Percentiles rank a stretch among this genome's conserved stretches.
These are phyloP conservation scores for Apotomis turbidana DNA, from an alignment of 2,888 invertebrate species.

Conservation along the genomic window DNA sequence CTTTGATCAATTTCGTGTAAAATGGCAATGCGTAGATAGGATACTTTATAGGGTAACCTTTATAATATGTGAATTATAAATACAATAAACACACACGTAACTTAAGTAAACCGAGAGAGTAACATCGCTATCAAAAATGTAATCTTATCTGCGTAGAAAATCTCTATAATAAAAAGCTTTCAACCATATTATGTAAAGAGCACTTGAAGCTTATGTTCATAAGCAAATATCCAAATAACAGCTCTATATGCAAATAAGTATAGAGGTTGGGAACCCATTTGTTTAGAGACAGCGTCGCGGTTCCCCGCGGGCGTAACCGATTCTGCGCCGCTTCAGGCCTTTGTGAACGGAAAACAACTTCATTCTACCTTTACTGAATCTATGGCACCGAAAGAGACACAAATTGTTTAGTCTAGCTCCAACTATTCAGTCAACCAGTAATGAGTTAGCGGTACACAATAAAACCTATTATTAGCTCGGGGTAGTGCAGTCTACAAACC, in stretches of 20 bases:
- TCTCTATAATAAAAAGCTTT: constrained; percentile 21
- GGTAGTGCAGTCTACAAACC: constrained; percentile 22
- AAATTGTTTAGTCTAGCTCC: background rate
- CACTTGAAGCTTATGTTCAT: constrained; percentile 24
- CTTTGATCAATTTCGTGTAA: too few species aligned
- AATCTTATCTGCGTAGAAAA: constrained; percentile 18
- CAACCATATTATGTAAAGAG: constrained; percentile 11
- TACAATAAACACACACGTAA: background rate
- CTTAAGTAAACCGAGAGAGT: constrained; percentile 1
- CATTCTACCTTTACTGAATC: background rate
- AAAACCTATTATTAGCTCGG: constrained; percentile 33
- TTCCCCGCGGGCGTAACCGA: background rate
- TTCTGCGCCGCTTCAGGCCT: background rate
- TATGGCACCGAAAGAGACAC: constrained; percentile 9
- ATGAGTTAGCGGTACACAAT: constrained; percentile 26
- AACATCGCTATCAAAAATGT: constrained; percentile 5
- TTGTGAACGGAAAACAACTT: background rate
- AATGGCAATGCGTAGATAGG: too few species aligned
- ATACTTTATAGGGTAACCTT: too few species aligned
- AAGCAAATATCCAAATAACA: constrained; percentile 38
- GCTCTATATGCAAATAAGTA: constrained; percentile 39
- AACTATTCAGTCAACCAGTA: constrained; percentile 8
- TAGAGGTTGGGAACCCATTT: constrained; percentile 31
- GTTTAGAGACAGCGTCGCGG: constrained; percentile 24
- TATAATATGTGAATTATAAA: background rate